Base-by-base conservation (phyloP, 37 sponge, comb jelly and placozoan genomes). In the Dysidea cf. avara region DNA sequence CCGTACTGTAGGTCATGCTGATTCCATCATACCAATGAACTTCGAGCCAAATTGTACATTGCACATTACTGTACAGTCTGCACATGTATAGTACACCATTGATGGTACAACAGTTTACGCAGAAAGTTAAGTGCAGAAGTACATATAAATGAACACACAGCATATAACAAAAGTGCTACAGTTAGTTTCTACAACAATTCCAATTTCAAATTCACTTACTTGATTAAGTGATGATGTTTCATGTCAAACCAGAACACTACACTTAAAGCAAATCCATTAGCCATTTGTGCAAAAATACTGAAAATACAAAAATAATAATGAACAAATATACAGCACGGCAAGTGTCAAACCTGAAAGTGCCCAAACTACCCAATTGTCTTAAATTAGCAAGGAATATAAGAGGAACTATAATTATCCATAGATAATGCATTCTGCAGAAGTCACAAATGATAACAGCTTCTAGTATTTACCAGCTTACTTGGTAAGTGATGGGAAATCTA, bases 211-310 rank as follows among this genome's bases (percentile, higher is more conserved):
- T 3, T 31, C 20, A 80, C 94, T 83, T 38, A 93, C 94, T 84
- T 46, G 33, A 93, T 80, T 4, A 80, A 56, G 58, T 88, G 81
- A 26, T 83, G 61, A 57, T 97, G 86, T 30, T 87, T 84, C 61
- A 97, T 49, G 69, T 97, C 98, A 82, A 93, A 90, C 61, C 79
- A 92, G 57, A 92, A 86, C 20, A 97, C 98, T 24, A 97, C 83
- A 14, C 75, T 80, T 54, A 90, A 94, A 12, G 98, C 98, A 69
- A 94, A 90, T n/a, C 93, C 31, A 24, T 75, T 97, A 52, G 92
- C 90, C 61, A 94, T 80, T 56, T 97, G 74, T 29, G 98, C 98
- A 63, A 97, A 71, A 6, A 94, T 21, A 48, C 90, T 84, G 70
- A 25, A 72, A 68, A 40, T 2, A 72, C 7, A 69, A 21, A 2